phyloP scores from a whole-genome alignment of 1,140 invertebrate species.

The Fopius arisanus region DNA sequence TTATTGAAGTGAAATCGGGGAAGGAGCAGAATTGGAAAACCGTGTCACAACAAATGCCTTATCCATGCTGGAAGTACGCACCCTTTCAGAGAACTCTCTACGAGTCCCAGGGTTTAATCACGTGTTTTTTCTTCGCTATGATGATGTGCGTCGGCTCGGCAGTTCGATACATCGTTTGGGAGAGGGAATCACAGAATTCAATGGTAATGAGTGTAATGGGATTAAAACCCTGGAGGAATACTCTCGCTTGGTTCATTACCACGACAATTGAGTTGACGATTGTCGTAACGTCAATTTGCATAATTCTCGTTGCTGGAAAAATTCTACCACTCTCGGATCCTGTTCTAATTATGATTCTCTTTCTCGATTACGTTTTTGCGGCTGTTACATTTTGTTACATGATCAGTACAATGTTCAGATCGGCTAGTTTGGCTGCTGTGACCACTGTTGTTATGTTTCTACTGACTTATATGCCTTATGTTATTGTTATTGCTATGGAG shows the following conservation, averaged over 20 bases:
- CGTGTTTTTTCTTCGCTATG: slow-evolving; percentile 71
- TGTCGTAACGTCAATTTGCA: slow-evolving; percentile 62
- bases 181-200: slow-evolving; percentile 72
- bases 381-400: slow-evolving; percentile 73
- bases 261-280: slow-evolving; percentile 66
- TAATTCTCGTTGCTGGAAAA: slow-evolving; percentile 65
- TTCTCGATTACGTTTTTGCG: slow-evolving; percentile 68
- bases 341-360: slow-evolving; percentile 64
- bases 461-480: slow-evolving; percentile 71
- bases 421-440: slow-evolving; percentile 71
- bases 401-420: slow-evolving; percentile 72
- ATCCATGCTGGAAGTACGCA: slow-evolving; percentile 71
- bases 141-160: slow-evolving; percentile 70
- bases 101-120: slow-evolving; percentile 70
- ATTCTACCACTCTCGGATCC: slow-evolving; percentile 68
- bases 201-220: slow-evolving; percentile 78
- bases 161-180: slow-evolving; percentile 71
- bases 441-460: slow-evolving; percentile 70
- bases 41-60: slow-evolving; percentile 73
- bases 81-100: slow-evolving; percentile 72
- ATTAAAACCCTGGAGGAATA: slow-evolving; percentile 68
- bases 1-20: slow-evolving; percentile 63
- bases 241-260: slow-evolving; percentile 70
- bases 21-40: slow-evolving; percentile 63
- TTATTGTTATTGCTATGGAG: slow-evolving; percentile 72